A percentile compares a stretch with the other conserved stretches of the same genome.
These are phyloP conservation scores for Crotalus tigris DNA, from an alignment of 2,113 vertebrate genomes.

Conservation along the genomic window DNA sequence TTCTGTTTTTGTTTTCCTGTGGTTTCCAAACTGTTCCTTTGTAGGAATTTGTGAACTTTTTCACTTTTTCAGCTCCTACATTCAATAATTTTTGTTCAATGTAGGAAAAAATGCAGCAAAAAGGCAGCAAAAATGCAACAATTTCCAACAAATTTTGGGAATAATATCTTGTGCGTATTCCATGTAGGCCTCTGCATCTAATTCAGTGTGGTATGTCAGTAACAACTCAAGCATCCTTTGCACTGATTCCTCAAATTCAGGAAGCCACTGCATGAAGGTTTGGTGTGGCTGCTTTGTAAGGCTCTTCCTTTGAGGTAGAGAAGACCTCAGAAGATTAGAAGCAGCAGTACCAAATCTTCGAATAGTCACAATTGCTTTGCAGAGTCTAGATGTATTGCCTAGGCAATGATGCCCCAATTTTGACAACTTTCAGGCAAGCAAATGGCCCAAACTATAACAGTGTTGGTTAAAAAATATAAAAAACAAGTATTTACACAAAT, in stretches of 20 bases:
- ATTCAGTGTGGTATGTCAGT: neutral
- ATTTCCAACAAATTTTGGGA: slow-evolving; percentile 29
- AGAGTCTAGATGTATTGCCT: slow-evolving; percentile 26
- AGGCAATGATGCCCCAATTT: neutral
- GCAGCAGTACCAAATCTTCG: neutral
- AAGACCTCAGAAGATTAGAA: neutral
- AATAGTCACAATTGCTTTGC: neutral
- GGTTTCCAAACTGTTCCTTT: slow-evolving; percentile 20
- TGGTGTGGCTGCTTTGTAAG: neutral
- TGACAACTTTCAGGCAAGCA: slow-evolving; percentile 1
- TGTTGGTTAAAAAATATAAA: accelerated
- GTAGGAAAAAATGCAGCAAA: neutral
- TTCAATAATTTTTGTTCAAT: neutral
- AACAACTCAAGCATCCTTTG: neutral
- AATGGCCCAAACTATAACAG: neutral
- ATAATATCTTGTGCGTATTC: slow-evolving; percentile 14
- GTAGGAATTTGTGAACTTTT: neutral
- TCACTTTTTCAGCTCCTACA: neutral
- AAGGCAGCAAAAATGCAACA: neutral
- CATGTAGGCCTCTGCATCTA: neutral
- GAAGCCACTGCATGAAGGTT: neutral
- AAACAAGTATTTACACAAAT: neutral
- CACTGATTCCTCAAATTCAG: neutral
- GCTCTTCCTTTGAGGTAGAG: neutral
- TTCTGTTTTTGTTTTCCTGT: neutral